A percentile compares a stretch with the other conserved stretches of the same genome.
Conservation (phyloP, 2,888 invertebrate genomes). For the Caenorhabditis macrosperma region DNA sequence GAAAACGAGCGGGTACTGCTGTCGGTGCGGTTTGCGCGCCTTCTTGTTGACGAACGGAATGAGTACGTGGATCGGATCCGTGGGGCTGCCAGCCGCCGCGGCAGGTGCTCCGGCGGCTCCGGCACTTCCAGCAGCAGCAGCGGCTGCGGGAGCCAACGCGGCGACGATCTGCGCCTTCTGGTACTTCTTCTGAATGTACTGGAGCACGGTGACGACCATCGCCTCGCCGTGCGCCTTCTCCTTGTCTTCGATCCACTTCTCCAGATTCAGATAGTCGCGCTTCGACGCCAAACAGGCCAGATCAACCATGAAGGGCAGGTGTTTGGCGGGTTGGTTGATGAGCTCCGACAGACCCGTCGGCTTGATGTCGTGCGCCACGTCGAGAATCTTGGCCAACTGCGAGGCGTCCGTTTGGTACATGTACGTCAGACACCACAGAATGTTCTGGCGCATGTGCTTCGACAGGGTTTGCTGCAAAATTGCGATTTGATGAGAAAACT, state of each 20-base stretch:
- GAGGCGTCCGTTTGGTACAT: conserved; percentile 88
- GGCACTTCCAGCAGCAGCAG: neutral
- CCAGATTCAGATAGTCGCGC: conserved; percentile 95
- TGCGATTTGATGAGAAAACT: too few species aligned
- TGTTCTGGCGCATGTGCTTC: conserved; percentile 86
- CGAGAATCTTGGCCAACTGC: conserved; percentile 92
- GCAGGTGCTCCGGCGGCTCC: neutral
- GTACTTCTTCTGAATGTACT: conserved; percentile 60
- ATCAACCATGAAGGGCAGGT: conserved; percentile 95
- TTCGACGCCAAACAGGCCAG: conserved; percentile 96
- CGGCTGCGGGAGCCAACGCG: conserved; percentile 1
- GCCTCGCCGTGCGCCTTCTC: conserved; percentile 90
- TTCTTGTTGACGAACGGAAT: conserved; percentile 34
- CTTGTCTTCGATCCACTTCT: conserved; percentile 98
- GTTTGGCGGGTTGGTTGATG: conserved; percentile 87
- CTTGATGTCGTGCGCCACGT: conserved; percentile 82
- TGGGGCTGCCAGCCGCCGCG: neutral
- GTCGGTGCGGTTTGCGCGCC: conserved; percentile 31
- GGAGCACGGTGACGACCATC: conserved; percentile 66
- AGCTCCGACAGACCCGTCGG: conserved; percentile 88
- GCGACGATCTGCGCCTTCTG: conserved; percentile 25
- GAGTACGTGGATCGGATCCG: conserved; percentile 31
- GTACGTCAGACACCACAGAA: conserved; percentile 97
- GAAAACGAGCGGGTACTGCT: conserved; percentile 29
- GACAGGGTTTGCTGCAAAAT: conserved; percentile 74